Evolutionary conservation across 35 echinoderm and acorn worm genomes (phyloP).

Genomic region (Strongylocentrotus purpuratus): DNA sequence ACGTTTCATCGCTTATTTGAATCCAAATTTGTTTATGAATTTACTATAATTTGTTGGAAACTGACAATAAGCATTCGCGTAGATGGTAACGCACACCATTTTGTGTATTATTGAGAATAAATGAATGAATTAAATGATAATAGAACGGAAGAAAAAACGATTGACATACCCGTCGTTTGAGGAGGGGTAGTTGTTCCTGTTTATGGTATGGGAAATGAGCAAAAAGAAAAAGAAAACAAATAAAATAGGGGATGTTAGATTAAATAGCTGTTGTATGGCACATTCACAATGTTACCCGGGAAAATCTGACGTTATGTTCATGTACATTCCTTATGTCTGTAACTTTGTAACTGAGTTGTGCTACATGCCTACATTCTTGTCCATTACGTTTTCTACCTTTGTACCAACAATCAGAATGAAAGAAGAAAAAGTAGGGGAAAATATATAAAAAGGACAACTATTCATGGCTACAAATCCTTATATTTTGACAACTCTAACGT

Average conservation of each 20-base stretch:
- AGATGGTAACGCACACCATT: neutral
- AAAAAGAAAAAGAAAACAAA: neutral
- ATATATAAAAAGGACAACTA: too few relatives aligned
- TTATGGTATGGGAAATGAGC: neutral
- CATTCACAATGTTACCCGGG: neutral
- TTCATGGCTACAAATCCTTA: too few relatives aligned
- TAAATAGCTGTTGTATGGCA: neutral
- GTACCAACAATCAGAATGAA: too few relatives aligned
- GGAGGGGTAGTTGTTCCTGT: neutral
- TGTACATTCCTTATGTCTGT: too few relatives aligned
- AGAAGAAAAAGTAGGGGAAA: too few relatives aligned
- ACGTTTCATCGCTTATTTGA: neutral
- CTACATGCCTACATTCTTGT: too few relatives aligned
- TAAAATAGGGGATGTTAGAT: neutral
- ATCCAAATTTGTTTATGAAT: too few relatives aligned
- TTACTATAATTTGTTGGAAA: neutral
- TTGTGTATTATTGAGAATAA: neutral
- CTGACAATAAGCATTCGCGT: neutral
- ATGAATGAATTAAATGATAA: neutral
- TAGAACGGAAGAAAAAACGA: neutral
- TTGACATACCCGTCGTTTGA: neutral
- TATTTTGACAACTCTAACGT: too few relatives aligned
- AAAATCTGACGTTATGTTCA: too few relatives aligned
- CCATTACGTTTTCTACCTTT: too few relatives aligned
- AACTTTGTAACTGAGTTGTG: too few relatives aligned